Evolutionary conservation across 2,113 vertebrate species (phyloP).

Genomic region (Speoplatyrhinus poulsoni): DNA sequence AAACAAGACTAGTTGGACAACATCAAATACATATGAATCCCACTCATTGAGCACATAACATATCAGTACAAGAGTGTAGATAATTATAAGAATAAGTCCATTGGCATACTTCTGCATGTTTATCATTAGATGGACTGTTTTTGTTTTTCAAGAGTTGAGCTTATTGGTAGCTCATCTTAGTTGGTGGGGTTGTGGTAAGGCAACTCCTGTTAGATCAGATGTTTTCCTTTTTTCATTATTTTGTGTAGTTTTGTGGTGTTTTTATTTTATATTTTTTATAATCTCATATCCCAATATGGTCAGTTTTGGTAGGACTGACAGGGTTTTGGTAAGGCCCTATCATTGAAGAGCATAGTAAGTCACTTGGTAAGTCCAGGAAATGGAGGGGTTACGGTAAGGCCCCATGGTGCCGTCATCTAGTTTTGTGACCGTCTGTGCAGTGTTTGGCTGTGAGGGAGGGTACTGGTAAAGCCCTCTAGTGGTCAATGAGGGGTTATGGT

Average conservation of each 20-base stretch:
- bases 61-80: not conserved
- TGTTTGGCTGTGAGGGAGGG: slow-evolving; percentile 10
- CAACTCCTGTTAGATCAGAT: slow-evolving; percentile 18
- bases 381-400: slow-evolving; percentile 72
- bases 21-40: not conserved
- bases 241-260: not conserved
- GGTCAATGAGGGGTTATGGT: slow-evolving; percentile 37
- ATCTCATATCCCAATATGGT: slow-evolving; percentile 18
- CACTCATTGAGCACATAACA: slow-evolving; percentile 1
- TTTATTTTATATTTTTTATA: too few species aligned
- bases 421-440: slow-evolving; percentile 23
- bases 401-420: slow-evolving; percentile 32
- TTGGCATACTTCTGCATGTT: slow-evolving; percentile 2
- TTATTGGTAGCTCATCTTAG: not conserved
- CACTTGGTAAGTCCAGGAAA: slow-evolving; percentile 25
- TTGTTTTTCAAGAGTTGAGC: not conserved
- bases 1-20: not conserved
- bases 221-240: not conserved
- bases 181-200: slow-evolving; percentile 31
- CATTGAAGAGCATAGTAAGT: slow-evolving; percentile 45
- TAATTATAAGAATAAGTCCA: not conserved
- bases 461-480: slow-evolving; percentile 26
- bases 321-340: slow-evolving; percentile 76
- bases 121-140: not conserved
- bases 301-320: slow-evolving; percentile 45